Percentiles rank a stretch among this genome's conserved stretches.
Conservation (phyloP, 2,797 vertebrate genomes). For the Pelodytes ibericus region DNA sequence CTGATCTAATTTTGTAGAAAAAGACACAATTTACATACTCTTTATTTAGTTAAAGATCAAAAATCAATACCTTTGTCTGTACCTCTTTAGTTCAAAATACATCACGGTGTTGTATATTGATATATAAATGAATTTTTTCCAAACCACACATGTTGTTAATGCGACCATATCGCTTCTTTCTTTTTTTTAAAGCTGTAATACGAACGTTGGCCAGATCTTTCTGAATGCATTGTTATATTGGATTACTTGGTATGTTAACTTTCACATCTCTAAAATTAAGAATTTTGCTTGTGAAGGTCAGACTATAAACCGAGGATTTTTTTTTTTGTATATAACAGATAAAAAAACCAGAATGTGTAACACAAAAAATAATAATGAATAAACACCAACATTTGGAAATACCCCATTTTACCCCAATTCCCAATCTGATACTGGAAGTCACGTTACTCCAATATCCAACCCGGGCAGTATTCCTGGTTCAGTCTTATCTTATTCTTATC, state of each 20-base stretch:
- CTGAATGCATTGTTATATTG: conserved; percentile 86
- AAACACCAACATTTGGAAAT: too few relatives aligned
- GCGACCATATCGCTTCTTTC: conserved; percentile 91
- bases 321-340: conserved; percentile 70
- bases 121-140: conserved; percentile 90
- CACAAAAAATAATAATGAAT: background rate
- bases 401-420: too few relatives aligned
- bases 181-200: conserved; percentile 85
- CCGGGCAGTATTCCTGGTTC: too few relatives aligned
- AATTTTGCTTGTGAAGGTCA: conserved; percentile 98
- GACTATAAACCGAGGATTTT: conserved; percentile 73
- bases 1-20: conserved; percentile 96
- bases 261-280: conserved; percentile 87
- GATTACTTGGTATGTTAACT: conserved; percentile 87
- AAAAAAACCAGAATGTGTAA: conserved; percentile 16
- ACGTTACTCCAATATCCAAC: too few relatives aligned
- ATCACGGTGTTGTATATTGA: conserved; percentile 94
- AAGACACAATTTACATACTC: conserved; percentile 99
- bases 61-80: conserved; percentile 97
- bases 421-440: too few relatives aligned
- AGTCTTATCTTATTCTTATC: too few relatives aligned
- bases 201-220: conserved; percentile 88
- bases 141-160: conserved; percentile 94
- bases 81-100: conserved; percentile 97
- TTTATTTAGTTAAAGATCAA: conserved; percentile 96